Evolutionary conservation across 2,888 invertebrate species (phyloP), one percentile per base, ranked within the genome.

Genomic region (Pollenia angustigena): DNA sequence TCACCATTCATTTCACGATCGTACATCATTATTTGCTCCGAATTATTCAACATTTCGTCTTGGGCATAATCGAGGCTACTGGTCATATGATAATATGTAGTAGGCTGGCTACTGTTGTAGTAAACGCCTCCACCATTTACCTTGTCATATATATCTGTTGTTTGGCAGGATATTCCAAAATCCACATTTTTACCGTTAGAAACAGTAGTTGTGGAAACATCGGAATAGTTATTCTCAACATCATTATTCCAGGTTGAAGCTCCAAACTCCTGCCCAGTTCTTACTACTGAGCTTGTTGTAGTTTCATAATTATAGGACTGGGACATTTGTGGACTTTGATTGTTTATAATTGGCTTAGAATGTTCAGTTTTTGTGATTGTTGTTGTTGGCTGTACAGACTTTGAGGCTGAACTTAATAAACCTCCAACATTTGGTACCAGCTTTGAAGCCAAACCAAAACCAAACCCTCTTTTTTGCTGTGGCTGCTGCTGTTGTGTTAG

Each of bases 361-460:
- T 16, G 1, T 32, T 54, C 50, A n/a, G 52, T 74, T 60, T 69
- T 60, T 50, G 54, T 3, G 42, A 16, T 54, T 2, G 85, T 14
- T 66, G 82, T 68, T 9, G 81, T 42, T 40, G 83, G 52, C 8
- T 68, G n/a, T 16, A 86, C 23, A 12, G 81, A 58, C 50, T 87
- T 85, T 14, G 85, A 78, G 10, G 81, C 87, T 1, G 89, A 66
- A 32, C 88, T 87, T 40, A 92, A 88, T 50, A 91, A 83, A 6
- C 90, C 90, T 11, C 91, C 90, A 0, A 93, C 90, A 87, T 89
- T 92, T 4, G 93, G 92, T 3, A 92, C 92, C 7, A 92, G 81
- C 66, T 92, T 93, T 0, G 92, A 92, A 8, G 92, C 92, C 14
- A 93, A 88, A 2, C 90, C 90, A 69, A 93, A 92, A 1, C 92